Base-by-base conservation (phyloP, 1,140 invertebrate species). In the Periplaneta americana region DNA sequence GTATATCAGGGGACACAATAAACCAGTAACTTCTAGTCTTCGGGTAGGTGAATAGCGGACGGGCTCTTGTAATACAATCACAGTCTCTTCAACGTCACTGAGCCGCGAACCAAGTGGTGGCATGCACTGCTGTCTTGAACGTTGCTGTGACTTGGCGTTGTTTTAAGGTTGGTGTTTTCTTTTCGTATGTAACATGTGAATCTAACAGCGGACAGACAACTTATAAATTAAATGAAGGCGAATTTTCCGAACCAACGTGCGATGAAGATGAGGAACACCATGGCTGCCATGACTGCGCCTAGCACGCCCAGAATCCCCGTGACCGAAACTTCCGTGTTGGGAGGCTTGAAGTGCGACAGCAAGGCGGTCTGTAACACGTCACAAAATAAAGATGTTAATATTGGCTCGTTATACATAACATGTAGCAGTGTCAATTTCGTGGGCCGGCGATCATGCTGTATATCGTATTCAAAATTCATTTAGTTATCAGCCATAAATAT, bases 271-370 rank as follows among this genome's bases (percentile, higher is more conserved):
- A 80, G 48, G 35, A 80, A 34, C 3, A 80, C 33, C 0, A 74
- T 74, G 17, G 82, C 80, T n/a, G 75, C 35, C 31, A 83, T 81
- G n/a, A 84, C 28, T 0, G 80, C 75, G 10, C 80, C 74, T 4
- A 84, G 79, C 35, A 82, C 78, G 13, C 80, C 81, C 15, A 83
- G 80, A 5, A 84, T 34, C 18, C 74, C 75, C 18, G 36, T 22
- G 34, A 84, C 37, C 10, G 84, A 81, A 28, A 82, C 80, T 76
- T 84, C 84, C 5, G 80, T 78, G 74, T 37, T 80, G n/a, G 80
- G 37, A 5, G 84, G 84, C 39, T 84, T 84, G 74, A 82, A 83
- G 34, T 84, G 83, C 28, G 82, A 33, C 74, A 81, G 81, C 15
- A 84, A 76, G 2, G 82, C 84, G 33, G 82, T 80, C 84, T 84